Evolutionary conservation across 2,888 invertebrate species (phyloP), one percentile per base, ranked within the genome.

Genomic region (Yponomeuta evonymella): DNA sequence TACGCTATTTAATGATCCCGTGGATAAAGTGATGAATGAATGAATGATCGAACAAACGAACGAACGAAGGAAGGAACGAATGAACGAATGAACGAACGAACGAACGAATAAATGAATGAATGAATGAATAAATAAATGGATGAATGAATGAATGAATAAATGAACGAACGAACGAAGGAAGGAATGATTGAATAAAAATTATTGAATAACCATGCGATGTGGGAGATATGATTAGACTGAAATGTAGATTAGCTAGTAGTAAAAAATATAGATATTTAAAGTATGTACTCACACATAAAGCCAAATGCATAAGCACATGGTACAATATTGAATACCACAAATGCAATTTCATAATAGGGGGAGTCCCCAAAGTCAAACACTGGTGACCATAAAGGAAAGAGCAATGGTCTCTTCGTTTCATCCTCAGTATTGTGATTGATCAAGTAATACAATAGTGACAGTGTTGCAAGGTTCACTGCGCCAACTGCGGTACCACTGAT

Each of bases 311-410:
- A 83, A 2, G 77, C 73, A 78, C 0, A 58, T 78, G 71, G 70
- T 75, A 76, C 4, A 79, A 29, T 71, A 79, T 82, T 2, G 79
- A 75, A 74, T 76, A 84, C 29, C 4, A 77, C 69, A 43, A 87
- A 84, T 1, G 77, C 73, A 0, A 81, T 73, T 76, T 88, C 88
- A 72, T 83, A 88, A 0, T 77, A 64, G 2, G 88, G 88, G 3
- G 85, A 75, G 58, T 75, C 70, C 0, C 74, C 74, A 68, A 85
- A 80, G 73, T 88, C 83, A 0, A 81, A 71, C 8, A 78, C 75
- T 10, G 78, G 79, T 9, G 79, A 58, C 86, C 85, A 86, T 71
- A 82, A 80, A 1, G 88, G 87, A 67, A 85, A 85, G 2, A 84
- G 73, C 33, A 87, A 73, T 4, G 86, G 84, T 70, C 83, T 79